Base-by-base conservation (phyloP, 2,888 invertebrate species). In the Zootermopsis nevadensis region DNA sequence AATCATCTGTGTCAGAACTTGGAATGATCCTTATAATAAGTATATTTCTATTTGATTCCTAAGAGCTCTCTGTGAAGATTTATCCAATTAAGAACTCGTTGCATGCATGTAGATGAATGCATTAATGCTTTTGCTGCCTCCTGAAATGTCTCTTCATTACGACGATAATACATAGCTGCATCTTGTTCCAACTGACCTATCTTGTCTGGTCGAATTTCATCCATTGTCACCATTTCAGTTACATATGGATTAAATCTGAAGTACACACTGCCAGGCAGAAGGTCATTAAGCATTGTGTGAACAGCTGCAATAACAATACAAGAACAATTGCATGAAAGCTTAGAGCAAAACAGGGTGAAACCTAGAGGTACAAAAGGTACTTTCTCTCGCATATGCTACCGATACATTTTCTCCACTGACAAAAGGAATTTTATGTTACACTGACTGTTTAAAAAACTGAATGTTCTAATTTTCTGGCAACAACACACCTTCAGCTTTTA, bases 241-340 rank as follows among this genome's bases (percentile, higher is more conserved):
- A 98, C 90, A 86, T 97, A 96, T 0, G 98, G 98, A 90, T 98
- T 98, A 89, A 98, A 94, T 8, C 98, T 93, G 89, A 92, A 97
- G 89, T 98, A 97, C 55, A 92, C 91, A 67, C 93, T 91, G 0
- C 93, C 91, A 0, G 95, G 94, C 0, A 97, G 89, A 80, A 96
- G 90, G 89, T 97, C 96, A 87, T 93, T 94, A 86, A 96, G 88
- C 87, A 94, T 93, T 79, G 93, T 92, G 88, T 96, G 96, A 8
- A 96, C 95, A 86, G 93, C 96, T 96, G 90, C 31, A 79, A 79
- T 27, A 60, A 60, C 60, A 48, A 48, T 48, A 15, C 1, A 8
- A 48, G 48, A 19, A 19, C 48, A 48, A 19, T 48, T 48, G 48
- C 19, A 48, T 48, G 48, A 48, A 19, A 48, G 38, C 48, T 19